These are phyloP conservation scores for Pachypanchax playfairii DNA, from an alignment of 2,113 vertebrate species.

Conservation along the genomic window DNA sequence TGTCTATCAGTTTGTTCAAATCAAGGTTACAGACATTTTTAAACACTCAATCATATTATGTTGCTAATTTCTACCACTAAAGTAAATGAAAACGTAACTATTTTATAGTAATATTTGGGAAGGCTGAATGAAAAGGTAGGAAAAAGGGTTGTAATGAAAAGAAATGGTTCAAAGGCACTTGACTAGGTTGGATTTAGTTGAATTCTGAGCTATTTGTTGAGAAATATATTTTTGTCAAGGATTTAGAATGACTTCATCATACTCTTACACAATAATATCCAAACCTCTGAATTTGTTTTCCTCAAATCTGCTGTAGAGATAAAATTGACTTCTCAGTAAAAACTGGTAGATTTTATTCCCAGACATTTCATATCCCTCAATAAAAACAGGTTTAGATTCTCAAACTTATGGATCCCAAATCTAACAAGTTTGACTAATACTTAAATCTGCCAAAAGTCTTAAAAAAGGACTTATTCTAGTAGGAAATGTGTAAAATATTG, in stretches of 20 bases:
- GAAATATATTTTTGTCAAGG: neutral
- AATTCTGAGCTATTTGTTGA: neutral
- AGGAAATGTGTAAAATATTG: neutral
- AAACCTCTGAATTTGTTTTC: neutral
- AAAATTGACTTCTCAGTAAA: neutral
- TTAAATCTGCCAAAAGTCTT: neutral
- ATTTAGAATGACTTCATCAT: neutral
- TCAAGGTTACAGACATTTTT: too few relatives aligned
- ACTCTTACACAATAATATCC: slow-evolving; percentile 2
- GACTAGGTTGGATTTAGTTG: neutral
- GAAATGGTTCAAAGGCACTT: neutral
- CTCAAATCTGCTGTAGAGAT: neutral
- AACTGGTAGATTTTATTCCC: neutral
- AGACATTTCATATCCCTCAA: neutral
- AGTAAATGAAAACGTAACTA: too few relatives aligned
- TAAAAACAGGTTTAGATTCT: neutral
- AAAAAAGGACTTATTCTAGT: too few relatives aligned
- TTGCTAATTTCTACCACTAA: too few relatives aligned
- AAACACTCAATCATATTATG: too few relatives aligned
- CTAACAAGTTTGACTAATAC: neutral
- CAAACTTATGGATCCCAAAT: neutral
- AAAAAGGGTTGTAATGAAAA: neutral
- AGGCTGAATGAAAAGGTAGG: neutral
- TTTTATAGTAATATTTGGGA: neutral
- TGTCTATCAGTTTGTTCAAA: too few relatives aligned